These are phyloP conservation scores for Pyrgilauda ruficollis DNA, from an alignment of 2,113 vertebrate genomes.

Conservation along the genomic window DNA sequence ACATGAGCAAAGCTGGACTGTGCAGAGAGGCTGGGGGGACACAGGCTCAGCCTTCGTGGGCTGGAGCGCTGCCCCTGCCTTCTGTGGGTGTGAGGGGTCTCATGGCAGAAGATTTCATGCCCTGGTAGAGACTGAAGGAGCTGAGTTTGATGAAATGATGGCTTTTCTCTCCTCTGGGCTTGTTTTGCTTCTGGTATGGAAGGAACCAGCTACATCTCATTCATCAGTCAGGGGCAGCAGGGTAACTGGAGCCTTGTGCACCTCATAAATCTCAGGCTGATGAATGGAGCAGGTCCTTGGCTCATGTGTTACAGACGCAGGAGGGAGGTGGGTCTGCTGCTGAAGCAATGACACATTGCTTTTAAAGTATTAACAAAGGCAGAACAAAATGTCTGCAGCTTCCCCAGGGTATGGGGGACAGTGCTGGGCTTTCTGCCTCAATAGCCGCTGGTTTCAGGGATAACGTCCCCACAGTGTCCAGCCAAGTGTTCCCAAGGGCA, in stretches of 20 bases:
- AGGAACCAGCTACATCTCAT: conserved; percentile 1
- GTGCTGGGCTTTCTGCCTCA: neutral
- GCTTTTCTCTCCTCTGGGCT: neutral
- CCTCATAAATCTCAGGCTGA: conserved; percentile 43
- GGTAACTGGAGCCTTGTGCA: neutral
- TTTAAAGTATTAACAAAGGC: neutral
- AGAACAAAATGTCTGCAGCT: neutral
- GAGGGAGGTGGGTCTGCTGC: neutral
- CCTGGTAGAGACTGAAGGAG: neutral
- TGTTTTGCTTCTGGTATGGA: neutral
- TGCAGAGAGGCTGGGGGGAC: neutral
- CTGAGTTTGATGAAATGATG: neutral
- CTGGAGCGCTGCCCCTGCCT: neutral
- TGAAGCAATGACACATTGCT: neutral
- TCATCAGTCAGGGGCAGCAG: neutral
- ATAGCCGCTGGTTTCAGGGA: neutral
- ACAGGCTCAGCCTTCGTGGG: accelerated
- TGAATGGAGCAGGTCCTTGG: conserved; percentile 37
- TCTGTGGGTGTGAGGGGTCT: neutral
- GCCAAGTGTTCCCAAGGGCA: accelerated
- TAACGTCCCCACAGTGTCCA: accelerated
- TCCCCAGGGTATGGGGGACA: neutral
- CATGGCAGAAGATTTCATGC: accelerated
- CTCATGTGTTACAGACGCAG: neutral
- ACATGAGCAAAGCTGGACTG: neutral